These are phyloP conservation scores for Anolis sagrei DNA, from an alignment of 2,113 vertebrate species.

Conservation along the genomic window DNA sequence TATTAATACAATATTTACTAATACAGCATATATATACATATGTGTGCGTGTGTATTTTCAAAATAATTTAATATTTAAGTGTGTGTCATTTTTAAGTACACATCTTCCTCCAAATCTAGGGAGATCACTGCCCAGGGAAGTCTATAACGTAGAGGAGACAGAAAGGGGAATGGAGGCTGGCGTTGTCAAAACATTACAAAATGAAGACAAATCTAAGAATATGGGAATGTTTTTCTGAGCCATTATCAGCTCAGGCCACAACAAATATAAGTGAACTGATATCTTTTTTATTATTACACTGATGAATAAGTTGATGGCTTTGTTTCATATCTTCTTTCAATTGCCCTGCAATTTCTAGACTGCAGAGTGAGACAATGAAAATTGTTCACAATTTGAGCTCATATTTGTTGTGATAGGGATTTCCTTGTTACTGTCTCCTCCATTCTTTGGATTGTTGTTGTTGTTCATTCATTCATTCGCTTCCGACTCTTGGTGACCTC, in stretches of 20 bases:
- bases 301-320: no score
- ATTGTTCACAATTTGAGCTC: no score
- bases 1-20: no score
- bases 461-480: no score
- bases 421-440: no score
- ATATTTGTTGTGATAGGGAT: no score
- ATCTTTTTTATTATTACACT: neutral
- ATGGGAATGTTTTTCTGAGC: neutral
- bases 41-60: no score
- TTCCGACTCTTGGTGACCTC: no score
- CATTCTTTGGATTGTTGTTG: no score
- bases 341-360: neutral
- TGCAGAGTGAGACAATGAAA: no score
- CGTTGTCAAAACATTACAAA: neutral
- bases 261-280: neutral
- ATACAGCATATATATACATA: no score
- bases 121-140: neutral
- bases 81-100: neutral
- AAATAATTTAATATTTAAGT: no score
- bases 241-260: neutral
- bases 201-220: neutral
- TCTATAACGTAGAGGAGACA: neutral
- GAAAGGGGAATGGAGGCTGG: neutral
- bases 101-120: neutral
- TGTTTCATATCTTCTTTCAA: neutral